phyloP scores from a whole-genome alignment of 92 coral and sea anemone species.

The Bergia puertoricense region DNA sequence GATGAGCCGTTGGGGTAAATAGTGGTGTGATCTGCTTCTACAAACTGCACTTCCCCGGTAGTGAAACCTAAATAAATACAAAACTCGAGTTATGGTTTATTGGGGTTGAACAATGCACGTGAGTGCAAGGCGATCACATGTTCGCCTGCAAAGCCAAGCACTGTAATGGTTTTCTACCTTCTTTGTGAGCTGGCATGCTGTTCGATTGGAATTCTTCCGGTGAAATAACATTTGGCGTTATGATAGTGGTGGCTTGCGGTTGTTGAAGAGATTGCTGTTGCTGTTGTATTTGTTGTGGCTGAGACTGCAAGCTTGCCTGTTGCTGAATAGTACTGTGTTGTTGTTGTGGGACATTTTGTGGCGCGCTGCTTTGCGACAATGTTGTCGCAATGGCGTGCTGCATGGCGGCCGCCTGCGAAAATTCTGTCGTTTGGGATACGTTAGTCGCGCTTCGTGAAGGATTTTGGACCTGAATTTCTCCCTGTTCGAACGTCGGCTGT shows the following conservation, averaged over 20 bases:
- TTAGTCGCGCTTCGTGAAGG: conserved; percentile 58
- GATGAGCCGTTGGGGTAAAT: conserved; percentile 87
- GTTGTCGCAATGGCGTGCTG: conserved; percentile 76
- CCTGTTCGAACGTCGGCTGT: conserved; percentile 63
- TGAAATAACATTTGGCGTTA: conserved; percentile 79
- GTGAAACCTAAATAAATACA: conserved; percentile 76
- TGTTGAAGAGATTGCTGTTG: conserved; percentile 68
- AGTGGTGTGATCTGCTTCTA: conserved; percentile 89
- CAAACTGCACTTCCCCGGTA: conserved; percentile 91
- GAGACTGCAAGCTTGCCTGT: conserved; percentile 71
- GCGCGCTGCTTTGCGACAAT: conserved; percentile 41
- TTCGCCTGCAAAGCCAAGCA: conserved; percentile 8
- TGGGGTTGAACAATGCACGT: neutral
- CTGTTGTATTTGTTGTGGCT: conserved; percentile 74
- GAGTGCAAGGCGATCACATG: neutral
- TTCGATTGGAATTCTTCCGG: conserved; percentile 79
- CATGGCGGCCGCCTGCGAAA: conserved; percentile 73
- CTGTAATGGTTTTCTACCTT: conserved; percentile 67
- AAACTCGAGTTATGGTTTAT: neutral
- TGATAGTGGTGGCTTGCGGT: conserved; percentile 68
- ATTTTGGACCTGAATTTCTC: conserved; percentile 69
- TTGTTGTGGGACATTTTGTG: conserved; percentile 58
- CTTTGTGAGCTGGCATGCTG: conserved; percentile 57
- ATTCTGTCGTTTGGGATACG: conserved; percentile 75
- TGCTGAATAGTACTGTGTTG: conserved; percentile 64